Percentiles rank a stretch among this genome's conserved stretches.
Conservation (phyloP, 2,113 vertebrate species). For the Marcusenius ussheri region DNA sequence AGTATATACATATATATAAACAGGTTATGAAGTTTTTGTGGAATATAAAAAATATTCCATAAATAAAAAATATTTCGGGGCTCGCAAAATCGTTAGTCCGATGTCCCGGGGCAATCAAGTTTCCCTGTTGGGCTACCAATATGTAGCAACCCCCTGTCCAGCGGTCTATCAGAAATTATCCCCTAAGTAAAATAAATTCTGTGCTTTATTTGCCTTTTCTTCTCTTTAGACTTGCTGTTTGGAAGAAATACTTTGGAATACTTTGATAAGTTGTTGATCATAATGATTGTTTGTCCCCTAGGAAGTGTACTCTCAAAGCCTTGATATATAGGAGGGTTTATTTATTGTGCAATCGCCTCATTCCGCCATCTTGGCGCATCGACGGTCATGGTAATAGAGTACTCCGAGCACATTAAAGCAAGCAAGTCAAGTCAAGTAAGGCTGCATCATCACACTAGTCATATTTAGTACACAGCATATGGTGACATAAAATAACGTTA, state of each 20-base stretch:
- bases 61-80: neutral
- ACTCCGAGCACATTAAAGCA: neutral
- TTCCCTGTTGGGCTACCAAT: neutral
- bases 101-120: neutral
- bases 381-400: too few species aligned
- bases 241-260: neutral
- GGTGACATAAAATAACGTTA: neutral
- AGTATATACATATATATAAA: neutral
- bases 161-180: neutral
- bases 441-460: neutral
- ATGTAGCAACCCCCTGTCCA: neutral
- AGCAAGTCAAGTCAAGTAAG: neutral
- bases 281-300: neutral
- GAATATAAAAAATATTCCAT: neutral
- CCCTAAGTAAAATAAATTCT: neutral
- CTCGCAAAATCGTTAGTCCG: neutral
- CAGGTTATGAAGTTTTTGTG: neutral
- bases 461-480: neutral
- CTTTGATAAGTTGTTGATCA: neutral
- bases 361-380: neutral
- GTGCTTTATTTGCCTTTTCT: neutral
- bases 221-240: neutral
- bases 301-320: neutral
- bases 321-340: neutral
- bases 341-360: neutral